Evolutionary conservation across 64 coral and sea anemone species (phyloP).

Genomic region (Exaiptasia diaphana): DNA sequence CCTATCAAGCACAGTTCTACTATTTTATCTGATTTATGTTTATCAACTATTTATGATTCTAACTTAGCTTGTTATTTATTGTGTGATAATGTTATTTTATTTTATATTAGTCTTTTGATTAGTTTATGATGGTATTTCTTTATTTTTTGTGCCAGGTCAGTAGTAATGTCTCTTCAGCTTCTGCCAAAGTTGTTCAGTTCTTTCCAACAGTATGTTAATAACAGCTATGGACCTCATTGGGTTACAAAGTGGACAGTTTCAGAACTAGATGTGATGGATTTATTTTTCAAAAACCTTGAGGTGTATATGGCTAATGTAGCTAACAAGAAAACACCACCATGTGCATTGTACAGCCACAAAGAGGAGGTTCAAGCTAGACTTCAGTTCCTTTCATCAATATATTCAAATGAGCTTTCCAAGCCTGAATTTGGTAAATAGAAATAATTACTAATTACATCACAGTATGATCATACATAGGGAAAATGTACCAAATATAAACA

Average conservation of each 20-base stretch:
- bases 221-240: constrained; percentile 70
- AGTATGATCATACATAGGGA: no score
- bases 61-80: no score
- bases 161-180: constrained; percentile 90
- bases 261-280: constrained; percentile 83
- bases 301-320: constrained; percentile 48
- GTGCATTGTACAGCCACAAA: constrained; percentile 63
- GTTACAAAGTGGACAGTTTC: constrained; percentile 82
- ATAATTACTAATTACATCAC: no score
- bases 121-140: no score
- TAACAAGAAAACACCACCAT: not conserved
- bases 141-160: constrained; percentile 55
- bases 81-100: no score
- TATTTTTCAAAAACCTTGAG: constrained; percentile 80
- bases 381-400: constrained; percentile 91
- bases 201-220: constrained; percentile 88
- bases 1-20: no score
- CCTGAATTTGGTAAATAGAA: constrained; percentile 91
- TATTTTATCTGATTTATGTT: no score
- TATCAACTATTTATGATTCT: no score
- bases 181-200: constrained; percentile 88
- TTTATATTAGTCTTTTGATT: no score
- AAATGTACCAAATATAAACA: no score
- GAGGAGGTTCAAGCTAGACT: constrained; percentile 92
- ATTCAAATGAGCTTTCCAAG: constrained; percentile 87